phyloP scores from a whole-genome alignment of 2,113 vertebrate genomes.

The Sitta europaea region DNA sequence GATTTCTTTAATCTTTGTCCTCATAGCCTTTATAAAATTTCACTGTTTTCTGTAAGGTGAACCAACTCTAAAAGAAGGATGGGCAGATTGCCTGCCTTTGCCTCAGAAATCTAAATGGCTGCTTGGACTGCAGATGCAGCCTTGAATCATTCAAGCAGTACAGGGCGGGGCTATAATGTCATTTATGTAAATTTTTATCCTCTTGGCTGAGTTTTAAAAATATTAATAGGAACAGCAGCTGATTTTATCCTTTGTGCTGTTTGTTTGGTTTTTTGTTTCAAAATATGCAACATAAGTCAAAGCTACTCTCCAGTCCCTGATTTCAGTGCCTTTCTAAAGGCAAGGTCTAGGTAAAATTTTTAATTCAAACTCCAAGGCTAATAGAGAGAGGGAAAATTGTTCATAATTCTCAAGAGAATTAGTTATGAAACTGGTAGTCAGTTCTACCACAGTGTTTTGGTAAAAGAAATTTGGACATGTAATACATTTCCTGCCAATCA shows the following conservation, averaged over 20 bases:
- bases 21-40: neutral
- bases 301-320: neutral
- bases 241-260: neutral
- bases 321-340: neutral
- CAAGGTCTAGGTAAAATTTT: neutral
- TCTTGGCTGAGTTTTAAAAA: neutral
- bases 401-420: neutral
- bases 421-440: neutral
- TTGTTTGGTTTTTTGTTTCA: neutral
- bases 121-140: neutral
- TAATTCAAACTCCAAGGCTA: neutral
- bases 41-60: neutral
- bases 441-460: neutral
- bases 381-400: neutral
- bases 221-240: neutral
- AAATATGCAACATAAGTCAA: neutral
- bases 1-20: neutral
- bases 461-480: neutral
- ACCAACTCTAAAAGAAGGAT: neutral
- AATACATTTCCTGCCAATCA: neutral
- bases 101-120: neutral
- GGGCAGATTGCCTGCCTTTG: neutral
- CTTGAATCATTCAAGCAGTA: neutral
- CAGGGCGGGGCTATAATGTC: neutral
- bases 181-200: neutral